Conservation (phyloP, 2,113 vertebrate species). For the Mola mola region DNA sequence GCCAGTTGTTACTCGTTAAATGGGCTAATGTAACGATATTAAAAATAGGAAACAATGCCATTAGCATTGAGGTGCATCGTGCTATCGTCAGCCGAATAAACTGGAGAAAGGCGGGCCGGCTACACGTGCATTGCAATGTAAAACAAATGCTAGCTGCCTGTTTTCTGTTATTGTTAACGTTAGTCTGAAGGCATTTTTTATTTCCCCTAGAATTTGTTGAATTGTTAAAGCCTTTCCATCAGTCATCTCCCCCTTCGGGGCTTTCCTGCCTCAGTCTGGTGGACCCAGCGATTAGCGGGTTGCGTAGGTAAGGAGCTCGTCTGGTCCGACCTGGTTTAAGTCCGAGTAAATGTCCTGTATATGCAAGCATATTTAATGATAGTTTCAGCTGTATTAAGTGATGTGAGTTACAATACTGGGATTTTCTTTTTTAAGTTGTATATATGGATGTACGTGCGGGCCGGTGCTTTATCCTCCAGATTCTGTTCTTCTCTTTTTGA, state of each 20-base stretch:
- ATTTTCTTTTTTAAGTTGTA: neutral
- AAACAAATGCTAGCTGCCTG: slow-evolving; percentile 35
- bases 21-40: neutral
- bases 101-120: neutral
- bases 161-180: slow-evolving; percentile 12
- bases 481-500: neutral
- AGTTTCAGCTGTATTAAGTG: slow-evolving; percentile 1
- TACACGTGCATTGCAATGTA: slow-evolving; percentile 22
- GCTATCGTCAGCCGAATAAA: slow-evolving; percentile 1
- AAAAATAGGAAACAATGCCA: neutral
- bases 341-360: slow-evolving; percentile 43
- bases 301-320: slow-evolving; percentile 78
- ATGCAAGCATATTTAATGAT: slow-evolving; percentile 17
- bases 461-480: neutral
- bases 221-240: slow-evolving; percentile 77
- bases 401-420: slow-evolving; percentile 13
- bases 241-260: slow-evolving; percentile 74
- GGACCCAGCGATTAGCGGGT: slow-evolving; percentile 77
- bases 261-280: slow-evolving; percentile 78
- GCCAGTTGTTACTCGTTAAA: neutral
- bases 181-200: slow-evolving; percentile 75
- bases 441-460: neutral
- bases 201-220: slow-evolving; percentile 81
- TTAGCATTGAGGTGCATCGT: slow-evolving; percentile 24
- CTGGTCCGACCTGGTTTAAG: slow-evolving; percentile 53